Evolutionary conservation across 2,888 invertebrate species (phyloP), one percentile per base, ranked within the genome.

Genomic region (Eristalinus aeneus): DNA sequence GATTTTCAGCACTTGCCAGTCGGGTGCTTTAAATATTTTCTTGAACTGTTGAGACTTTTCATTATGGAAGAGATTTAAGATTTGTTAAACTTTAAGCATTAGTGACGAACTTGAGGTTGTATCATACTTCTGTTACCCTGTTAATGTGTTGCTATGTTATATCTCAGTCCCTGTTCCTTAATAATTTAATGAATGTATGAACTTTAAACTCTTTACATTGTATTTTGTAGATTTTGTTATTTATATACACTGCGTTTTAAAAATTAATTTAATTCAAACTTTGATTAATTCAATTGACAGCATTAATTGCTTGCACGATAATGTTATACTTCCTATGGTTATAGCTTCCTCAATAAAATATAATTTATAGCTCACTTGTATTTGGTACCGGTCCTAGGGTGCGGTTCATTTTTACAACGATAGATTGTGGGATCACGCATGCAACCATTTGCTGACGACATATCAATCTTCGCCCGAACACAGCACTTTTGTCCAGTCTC

Each of bases 391-490:
- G 99, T 99, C 32, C 97, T 94, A 0, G 99, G 97, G 93, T 99
- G 99, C 0, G 95, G 94, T 91, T 99, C 99, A 69, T 96, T 96
- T 93, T 99, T 99, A 93, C 99, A 99, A 16, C 99, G 94, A 92
- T 99, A 99, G 90, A 99, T 98, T 27, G 99, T 99, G 34, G 99
- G 99, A 94, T 99, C 99, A 39, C 99, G 94, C 95, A 99, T 93
- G 90, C 99, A 99, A 1, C 99, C 99, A 92, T 99, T 99, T 20
- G 96, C 94, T 0, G 98, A 98, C 89, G 96, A 94, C 98, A 99
- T 99, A 93, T 99, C 98, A 81, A 99, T 98, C 94, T 98, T 99
- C 0, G 98, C 98, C 71, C 99, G 95, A 0, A 99, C 98, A 91
- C 98, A 98, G 91, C 97, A 99, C 89, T 96, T 95, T 84, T 97